Conservation (phyloP, 2,797 vertebrate genomes). For the Dipus sagitta region DNA sequence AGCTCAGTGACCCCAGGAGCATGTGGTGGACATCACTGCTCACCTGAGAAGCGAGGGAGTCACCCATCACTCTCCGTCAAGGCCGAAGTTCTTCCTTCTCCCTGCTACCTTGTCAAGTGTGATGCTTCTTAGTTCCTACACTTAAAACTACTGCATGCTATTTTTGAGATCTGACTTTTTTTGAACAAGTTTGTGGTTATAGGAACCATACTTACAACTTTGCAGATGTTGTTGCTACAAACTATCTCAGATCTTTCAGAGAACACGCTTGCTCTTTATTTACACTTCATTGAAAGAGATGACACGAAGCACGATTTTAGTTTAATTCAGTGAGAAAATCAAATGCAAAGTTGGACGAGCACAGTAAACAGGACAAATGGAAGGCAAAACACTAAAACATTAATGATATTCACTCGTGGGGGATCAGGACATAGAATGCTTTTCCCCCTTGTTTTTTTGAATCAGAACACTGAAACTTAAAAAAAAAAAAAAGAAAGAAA, state of each 20-base stretch:
- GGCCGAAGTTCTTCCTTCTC: neutral
- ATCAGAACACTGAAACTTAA: conserved; percentile 5
- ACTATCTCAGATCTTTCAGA: neutral
- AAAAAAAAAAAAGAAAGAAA: no score
- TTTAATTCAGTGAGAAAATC: neutral
- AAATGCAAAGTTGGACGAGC: conserved; percentile 1
- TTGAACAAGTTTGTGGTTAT: neutral
- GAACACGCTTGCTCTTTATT: conserved; percentile 8
- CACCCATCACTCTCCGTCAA: accelerated
- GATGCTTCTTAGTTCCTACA: conserved; percentile 8
- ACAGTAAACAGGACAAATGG: neutral
- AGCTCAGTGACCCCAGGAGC: neutral
- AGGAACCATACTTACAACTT: neutral
- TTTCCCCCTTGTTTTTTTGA: neutral
- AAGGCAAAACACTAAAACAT: neutral
- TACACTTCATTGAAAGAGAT: neutral
- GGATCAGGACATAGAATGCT: neutral
- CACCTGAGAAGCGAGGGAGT: neutral
- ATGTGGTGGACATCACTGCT: neutral
- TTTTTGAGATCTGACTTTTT: conserved; percentile 6
- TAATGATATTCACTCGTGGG: neutral
- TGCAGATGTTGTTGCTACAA: conserved; percentile 17
- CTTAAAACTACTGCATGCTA: neutral
- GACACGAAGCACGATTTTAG: neutral
- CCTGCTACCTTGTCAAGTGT: neutral